Evolutionary conservation across 2,888 invertebrate species (phyloP), one percentile per base, ranked within the genome.

Genomic region (Mylabris sibirica): DNA sequence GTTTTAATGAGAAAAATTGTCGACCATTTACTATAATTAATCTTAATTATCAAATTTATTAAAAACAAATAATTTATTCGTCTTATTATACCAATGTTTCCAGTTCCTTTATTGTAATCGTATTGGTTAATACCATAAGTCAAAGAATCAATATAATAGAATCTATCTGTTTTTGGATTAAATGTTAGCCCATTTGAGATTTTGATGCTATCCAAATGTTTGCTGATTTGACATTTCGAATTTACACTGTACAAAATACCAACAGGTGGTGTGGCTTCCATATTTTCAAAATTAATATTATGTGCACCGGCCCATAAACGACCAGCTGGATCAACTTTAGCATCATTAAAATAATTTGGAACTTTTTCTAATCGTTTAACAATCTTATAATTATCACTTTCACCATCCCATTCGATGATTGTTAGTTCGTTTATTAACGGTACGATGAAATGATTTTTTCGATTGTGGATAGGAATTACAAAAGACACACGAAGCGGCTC

Each of bases 71-170:
- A 30, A 30, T 1, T 8, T 30, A 6, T 8, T 6, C 4, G 3
- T 30, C 8, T 38, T 12, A 14, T 14, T 38, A 12, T 70, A 77
- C 75, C 53, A 17, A 90, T 86, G 26, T 74, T 77, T 41, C 88
- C 89, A 34, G 82, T 85, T 0, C 83, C 82, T 0, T 88, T 74
- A 73, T 92, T 87, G 75, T 87, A 93, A 80, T 93, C 91, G 77
- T 90, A 93, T 0, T 88, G 90, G 71, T 88, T 90, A 9, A 93
- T 85, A 70, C 88, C 87, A 35, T 86, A 82, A 0, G 90, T 89
- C 0, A 88, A 85, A 0, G 92, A 89, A 84, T 94, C 94, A 34
- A 92, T 91, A 81, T 90, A 93, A 83, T 91, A 94, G 87, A 93
- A 89, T 74, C 87, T 88, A 68, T 88, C 87, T 75, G 88, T 88